Evolutionary conservation across 2,797 vertebrate genomes (phyloP).

Genomic region (Galago senegalensis): DNA sequence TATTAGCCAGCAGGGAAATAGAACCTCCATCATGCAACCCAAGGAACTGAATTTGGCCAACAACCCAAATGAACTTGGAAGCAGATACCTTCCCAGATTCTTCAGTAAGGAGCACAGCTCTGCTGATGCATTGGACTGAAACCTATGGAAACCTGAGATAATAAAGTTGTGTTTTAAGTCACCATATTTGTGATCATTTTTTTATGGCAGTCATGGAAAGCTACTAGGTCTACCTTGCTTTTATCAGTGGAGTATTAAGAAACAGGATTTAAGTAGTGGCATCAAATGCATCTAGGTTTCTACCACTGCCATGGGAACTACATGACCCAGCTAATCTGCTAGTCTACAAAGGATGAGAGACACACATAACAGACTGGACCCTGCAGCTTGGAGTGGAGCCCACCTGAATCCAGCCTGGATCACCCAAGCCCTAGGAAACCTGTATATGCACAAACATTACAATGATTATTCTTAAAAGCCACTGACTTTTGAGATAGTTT

Average conservation of each 20-base stretch:
- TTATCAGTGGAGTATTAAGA: not conserved
- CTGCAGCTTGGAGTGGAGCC: not conserved
- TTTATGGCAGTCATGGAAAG: not conserved
- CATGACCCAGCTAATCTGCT: not conserved
- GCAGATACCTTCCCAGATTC: not conserved
- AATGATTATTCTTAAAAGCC: not conserved
- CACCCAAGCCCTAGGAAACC: not conserved
- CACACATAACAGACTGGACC: not conserved
- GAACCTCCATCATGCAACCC: not conserved
- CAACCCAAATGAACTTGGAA: not conserved
- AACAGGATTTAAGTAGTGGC: not conserved
- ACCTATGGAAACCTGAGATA: not conserved
- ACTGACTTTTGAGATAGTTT: slow-evolving; percentile 20
- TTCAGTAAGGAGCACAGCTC: not conserved
- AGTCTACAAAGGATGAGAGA: not conserved
- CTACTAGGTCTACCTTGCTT: not conserved
- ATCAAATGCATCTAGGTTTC: not conserved
- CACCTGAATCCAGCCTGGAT: not conserved
- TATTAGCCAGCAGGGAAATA: not conserved
- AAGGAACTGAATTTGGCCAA: not conserved
- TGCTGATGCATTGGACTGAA: not conserved
- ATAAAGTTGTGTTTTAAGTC: not conserved
- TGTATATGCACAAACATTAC: not conserved
- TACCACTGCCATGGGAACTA: not conserved
- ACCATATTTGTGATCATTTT: not conserved